Conservation (phyloP, 2,797 vertebrate genomes). For the Graptemys geographica region DNA sequence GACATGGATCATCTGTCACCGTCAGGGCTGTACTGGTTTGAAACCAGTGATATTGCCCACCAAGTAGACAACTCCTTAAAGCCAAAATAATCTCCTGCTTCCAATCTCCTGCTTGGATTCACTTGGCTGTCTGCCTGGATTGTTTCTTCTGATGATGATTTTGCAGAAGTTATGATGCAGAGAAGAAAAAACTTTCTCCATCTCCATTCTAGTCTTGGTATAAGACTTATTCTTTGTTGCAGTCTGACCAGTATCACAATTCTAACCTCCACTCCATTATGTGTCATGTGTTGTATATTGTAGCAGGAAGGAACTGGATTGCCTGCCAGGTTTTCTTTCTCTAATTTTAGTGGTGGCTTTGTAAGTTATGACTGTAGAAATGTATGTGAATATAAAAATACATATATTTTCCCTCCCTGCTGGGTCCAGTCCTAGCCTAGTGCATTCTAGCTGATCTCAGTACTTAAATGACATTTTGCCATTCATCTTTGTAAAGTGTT, state of each 20-base stretch:
- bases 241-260: background rate
- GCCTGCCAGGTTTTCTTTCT: background rate
- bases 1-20: fast-evolving
- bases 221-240: background rate
- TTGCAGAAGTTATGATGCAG: background rate
- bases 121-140: background rate
- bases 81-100: background rate
- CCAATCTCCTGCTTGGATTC: background rate
- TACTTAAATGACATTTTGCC: background rate
- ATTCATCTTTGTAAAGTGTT: background rate
- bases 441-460: background rate
- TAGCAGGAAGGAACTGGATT: background rate
- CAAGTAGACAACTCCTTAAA: background rate
- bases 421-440: fast-evolving
- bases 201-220: background rate
- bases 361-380: background rate
- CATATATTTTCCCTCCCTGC: background rate
- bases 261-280: background rate
- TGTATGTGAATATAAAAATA: background rate
- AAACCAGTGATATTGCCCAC: fast-evolving
- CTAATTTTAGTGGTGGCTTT: background rate
- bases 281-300: background rate
- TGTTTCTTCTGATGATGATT: background rate
- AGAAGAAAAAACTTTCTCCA: background rate
- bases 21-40: background rate